Base-by-base conservation (phyloP, 2,113 vertebrate genomes). In the Cheilinus undulatus region DNA sequence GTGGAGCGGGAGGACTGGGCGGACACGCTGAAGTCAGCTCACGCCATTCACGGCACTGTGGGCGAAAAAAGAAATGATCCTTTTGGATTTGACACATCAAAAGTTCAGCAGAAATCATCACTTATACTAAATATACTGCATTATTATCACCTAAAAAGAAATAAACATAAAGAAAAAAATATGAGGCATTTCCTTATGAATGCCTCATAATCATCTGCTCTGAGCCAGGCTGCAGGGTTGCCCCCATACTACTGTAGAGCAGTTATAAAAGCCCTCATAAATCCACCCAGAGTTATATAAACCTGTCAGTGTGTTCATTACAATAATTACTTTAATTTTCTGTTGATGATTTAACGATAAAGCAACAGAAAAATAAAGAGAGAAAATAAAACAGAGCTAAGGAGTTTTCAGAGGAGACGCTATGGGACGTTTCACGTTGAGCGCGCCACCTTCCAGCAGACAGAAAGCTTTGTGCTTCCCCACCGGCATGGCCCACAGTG, bases 271-370 rank as follows among this genome's bases (percentile, higher is more conserved):
- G 70, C 79, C 38, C 61, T 81, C 80, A 71, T 87, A 86, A 90
- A 90, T 91, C 69, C 67, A 75, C 73, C 78, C 69, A 63, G 68
- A 86, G 75, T 85, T 86, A 60, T 72, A 86, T 91, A 81, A 92
- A 90, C 66, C 85, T 91, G 88, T 90, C 86, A 86, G 70, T 80
- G 76, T 52, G 76, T 87, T 88, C 79, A 87, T 92, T 89, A 87
- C 74, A 70, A 86, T 92, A 91, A 93, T 93, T 90, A 84, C 81
- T 80, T 89, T 86, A 88, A 92, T 91, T 89, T 89, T 89, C 69
- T 90, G 85, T 88, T 88, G 87, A 90, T 84, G 85, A 92, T 87
- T 91, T 88, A 84, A 88, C 84, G 78, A 86, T 90, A 84, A 90
- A 92, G 80, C 70, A 85, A 71, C 73, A 83, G 80, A 64, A 76